Evolutionary conservation across 2,797 vertebrate species (phyloP), one percentile per base, ranked within the genome.

Genomic region (Tapirus indicus): DNA sequence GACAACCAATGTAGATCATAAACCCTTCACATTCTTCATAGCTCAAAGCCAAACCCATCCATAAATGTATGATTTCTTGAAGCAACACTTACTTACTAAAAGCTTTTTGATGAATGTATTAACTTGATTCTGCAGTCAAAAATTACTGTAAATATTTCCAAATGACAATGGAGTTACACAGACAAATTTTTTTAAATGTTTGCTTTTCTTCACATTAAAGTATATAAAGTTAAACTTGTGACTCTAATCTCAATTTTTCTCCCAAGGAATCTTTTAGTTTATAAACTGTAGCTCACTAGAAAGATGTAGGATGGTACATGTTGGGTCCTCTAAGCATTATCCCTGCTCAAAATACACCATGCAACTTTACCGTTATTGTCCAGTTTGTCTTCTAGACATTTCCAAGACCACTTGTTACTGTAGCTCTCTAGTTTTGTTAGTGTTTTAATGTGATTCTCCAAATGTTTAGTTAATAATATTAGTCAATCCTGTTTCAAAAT

Each of bases 1-100:
- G 16, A 75, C 35, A 93, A 60, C 9, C 52, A 95, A 38, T 27
- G 27, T 49, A 77, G 93, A 94, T 96, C 60, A 84, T 56, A 82
- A 96, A 75, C 25, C 6, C 60, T 72, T 85, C 82, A 85, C 17
- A 75, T 72, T 78, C 10, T 25, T 92, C 79, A 79, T 27, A 47
- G 17, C n/a, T 72, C 49, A 75, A 49, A 66, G n/a, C 8, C 44
- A 89, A 92, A 54, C 14, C 58, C 18, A 85, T 49, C 58, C 54
- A 44, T 75, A 93, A 92, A 84, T n/a, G 9, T 20, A 47, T 44
- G 66, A 78, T 85, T 80, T 74, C 38, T 49, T 83, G 32, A 74
- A 71, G 29, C 32, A 64, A 47, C 38, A 87, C 79, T 85, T 82
- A 78, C 86, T 88, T 78, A 69, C n/a, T 83, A 74, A 97, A 91